These are phyloP conservation scores for Daboia siamensis DNA, from an alignment of 2,113 vertebrate genomes.

Conservation along the genomic window DNA sequence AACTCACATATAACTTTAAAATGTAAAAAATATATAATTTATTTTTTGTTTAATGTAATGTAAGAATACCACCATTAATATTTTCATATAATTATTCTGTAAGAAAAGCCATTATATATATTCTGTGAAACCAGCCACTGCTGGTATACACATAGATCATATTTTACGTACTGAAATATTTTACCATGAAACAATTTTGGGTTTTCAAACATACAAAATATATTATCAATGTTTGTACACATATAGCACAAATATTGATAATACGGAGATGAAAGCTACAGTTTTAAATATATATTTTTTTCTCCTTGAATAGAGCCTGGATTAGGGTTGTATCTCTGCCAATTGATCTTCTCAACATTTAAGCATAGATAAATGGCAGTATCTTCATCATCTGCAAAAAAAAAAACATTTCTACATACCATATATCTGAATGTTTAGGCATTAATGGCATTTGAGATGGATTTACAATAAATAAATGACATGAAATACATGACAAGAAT, in stretches of 20 bases:
- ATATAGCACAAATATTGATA: conserved; percentile 37
- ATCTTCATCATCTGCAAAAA: conserved; percentile 49
- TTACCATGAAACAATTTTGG: not conserved
- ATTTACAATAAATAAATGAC: conserved; percentile 27
- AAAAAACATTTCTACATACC: conserved; percentile 36
- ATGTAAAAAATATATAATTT: not conserved
- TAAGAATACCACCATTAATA: not conserved
- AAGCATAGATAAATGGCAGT: conserved; percentile 48
- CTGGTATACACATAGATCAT: not conserved
- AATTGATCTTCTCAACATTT: conserved; percentile 58
- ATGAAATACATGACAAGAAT: conserved; percentile 36
- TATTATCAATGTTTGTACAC: conserved; percentile 37
- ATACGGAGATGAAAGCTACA: conserved; percentile 54
- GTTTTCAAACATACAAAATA: conserved; percentile 24
- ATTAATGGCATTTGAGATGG: conserved; percentile 37
- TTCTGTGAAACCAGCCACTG: not conserved
- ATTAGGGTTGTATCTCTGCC: conserved; percentile 39
- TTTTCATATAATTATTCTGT: not conserved
- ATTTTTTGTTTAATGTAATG: not conserved
- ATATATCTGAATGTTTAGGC: not conserved
- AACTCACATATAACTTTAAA: not conserved
- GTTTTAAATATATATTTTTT: conserved; percentile 55
- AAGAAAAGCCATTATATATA: not conserved
- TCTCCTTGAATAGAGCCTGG: conserved; percentile 49
- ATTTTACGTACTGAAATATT: not conserved